Evolutionary conservation across 2,797 vertebrate species (phyloP).

Genomic region (Petrocephalus sullivani): DNA sequence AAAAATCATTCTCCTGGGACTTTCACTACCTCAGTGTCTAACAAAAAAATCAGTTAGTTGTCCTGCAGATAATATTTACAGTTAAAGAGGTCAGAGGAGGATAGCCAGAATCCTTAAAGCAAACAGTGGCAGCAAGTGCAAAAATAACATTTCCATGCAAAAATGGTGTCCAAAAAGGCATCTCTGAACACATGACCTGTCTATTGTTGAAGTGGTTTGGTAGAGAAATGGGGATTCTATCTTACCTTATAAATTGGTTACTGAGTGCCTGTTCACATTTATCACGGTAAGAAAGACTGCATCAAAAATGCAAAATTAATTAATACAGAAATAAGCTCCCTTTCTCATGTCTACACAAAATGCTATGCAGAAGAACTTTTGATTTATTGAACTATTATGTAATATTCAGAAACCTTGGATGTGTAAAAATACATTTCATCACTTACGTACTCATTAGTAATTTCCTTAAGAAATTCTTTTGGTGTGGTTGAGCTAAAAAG

Average conservation of each 20-base stretch:
- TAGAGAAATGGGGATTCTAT: background rate
- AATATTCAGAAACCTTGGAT: background rate
- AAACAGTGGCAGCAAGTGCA: background rate
- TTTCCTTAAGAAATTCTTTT: background rate
- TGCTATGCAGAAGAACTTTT: background rate
- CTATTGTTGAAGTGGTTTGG: background rate
- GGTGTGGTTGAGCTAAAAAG: background rate
- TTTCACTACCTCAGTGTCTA: background rate
- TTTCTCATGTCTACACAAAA: background rate
- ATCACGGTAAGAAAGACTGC: background rate
- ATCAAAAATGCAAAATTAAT: background rate
- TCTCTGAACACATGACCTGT: background rate
- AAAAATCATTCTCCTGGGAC: background rate
- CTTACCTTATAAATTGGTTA: background rate
- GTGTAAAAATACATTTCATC: background rate
- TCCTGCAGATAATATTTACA: background rate
- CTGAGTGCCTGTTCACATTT: background rate
- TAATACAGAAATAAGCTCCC: background rate
- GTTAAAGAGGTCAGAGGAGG: background rate
- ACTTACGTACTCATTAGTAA: background rate
- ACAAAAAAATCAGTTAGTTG: background rate
- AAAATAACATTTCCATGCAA: background rate
- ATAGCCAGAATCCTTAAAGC: background rate
- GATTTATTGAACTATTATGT: background rate
- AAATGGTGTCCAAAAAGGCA: background rate